phyloP scores from a whole-genome alignment of 2,888 invertebrate genomes.

The Plebejus anna region DNA sequence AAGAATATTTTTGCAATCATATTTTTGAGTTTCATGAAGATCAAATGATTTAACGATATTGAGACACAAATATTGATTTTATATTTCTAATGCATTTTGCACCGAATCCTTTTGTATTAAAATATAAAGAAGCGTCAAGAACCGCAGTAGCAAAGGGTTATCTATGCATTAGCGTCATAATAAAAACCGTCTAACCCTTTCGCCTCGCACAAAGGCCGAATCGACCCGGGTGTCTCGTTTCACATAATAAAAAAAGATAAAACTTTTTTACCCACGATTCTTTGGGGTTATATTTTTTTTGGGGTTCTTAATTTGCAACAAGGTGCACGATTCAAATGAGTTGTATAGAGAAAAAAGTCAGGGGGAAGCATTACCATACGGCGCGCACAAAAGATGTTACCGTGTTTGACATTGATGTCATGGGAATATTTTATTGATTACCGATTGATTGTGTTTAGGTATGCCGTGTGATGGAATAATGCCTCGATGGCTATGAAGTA shows the following conservation, averaged over 20 bases:
- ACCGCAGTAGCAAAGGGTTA: slow-evolving; percentile 66
- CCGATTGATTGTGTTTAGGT: slow-evolving; percentile 41
- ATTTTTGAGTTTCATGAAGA: background rate
- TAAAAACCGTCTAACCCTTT: slow-evolving; percentile 49
- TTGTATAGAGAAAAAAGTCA: slow-evolving; percentile 64
- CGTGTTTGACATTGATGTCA: slow-evolving; percentile 66
- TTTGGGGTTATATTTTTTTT: slow-evolving; percentile 75
- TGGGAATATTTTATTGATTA: slow-evolving; percentile 49
- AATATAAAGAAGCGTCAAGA: slow-evolving; percentile 65
- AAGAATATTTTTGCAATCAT: background rate
- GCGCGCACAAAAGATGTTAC: slow-evolving; percentile 64
- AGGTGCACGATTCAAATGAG: slow-evolving; percentile 78
- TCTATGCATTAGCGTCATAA: slow-evolving; percentile 45
- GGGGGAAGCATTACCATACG: slow-evolving; percentile 48
- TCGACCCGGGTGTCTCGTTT: slow-evolving; percentile 78
- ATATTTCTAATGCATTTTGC: background rate
- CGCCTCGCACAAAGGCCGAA: slow-evolving; percentile 65
- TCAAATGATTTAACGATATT: background rate
- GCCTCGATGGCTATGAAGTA: background rate
- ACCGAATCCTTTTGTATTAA: slow-evolving; percentile 2
- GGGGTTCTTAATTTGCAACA: slow-evolving; percentile 77
- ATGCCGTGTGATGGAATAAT: slow-evolving; percentile 1
- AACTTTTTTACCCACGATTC: slow-evolving; percentile 75
- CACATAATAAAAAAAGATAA: slow-evolving; percentile 74
- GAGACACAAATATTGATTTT: slow-evolving; percentile 5